These are phyloP conservation scores for Arothron firmamentum DNA, from an alignment of 2,113 vertebrate genomes.

Conservation along the genomic window DNA sequence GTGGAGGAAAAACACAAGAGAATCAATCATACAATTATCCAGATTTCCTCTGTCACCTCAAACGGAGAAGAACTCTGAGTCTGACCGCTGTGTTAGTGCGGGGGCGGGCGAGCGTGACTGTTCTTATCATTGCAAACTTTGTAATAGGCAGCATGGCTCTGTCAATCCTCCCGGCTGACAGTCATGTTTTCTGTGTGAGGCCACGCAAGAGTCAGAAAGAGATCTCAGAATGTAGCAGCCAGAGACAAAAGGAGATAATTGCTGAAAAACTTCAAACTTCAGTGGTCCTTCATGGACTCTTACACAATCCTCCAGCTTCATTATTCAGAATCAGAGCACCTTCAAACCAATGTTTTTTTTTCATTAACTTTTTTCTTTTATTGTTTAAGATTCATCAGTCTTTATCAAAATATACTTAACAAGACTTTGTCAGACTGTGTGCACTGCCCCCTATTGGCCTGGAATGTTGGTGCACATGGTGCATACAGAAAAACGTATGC, in stretches of 20 bases:
- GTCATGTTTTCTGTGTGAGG: constrained; percentile 15
- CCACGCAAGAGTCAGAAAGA: background rate
- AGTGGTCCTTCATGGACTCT: no score
- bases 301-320: no score
- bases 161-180: constrained; percentile 34
- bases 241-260: background rate
- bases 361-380: no score
- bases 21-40: constrained; percentile 76
- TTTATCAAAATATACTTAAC: no score
- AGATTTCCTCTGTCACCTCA: constrained; percentile 68
- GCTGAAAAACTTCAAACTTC: no score
- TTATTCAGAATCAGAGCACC: no score
- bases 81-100: constrained; percentile 45
- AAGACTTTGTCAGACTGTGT: no score
- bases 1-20: constrained; percentile 62
- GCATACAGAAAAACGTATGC: no score
- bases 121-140: constrained; percentile 57
- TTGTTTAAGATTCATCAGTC: no score
- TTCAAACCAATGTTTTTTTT: no score
- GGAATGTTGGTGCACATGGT: no score
- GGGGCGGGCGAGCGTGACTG: constrained; percentile 41
- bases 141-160: constrained; percentile 41
- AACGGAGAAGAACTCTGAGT: constrained; percentile 44
- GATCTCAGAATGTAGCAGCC: constrained; percentile 6
- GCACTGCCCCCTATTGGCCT: no score